Evolutionary conservation across 1,140 invertebrate species (phyloP), one percentile per base, ranked within the genome.

Genomic region (Pemphigus obesinymphae): DNA sequence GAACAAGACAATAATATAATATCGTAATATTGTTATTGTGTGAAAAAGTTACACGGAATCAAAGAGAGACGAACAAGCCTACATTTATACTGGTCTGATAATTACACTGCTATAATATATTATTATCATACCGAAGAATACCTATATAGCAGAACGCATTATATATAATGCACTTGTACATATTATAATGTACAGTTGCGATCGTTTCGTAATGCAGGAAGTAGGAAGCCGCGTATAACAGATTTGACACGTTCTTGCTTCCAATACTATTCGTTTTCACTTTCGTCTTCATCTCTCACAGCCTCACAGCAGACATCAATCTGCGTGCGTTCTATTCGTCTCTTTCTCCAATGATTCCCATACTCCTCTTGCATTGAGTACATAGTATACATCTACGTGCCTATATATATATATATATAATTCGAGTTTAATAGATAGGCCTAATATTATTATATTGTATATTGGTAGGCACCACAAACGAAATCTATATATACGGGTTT

Each of bases 121-220:
- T 4, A 4, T 4, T 40, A 40, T 10, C 61, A n/a, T 61, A 34
- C 31, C 3, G 11, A 13, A 45, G 20, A 26, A 45, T 58, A 58
- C 3, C 8, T 26, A 29, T 3, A 29, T 23, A 11, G 53, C 23
- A 26, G n/a, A 70, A 40, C n/a, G 68, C 26, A 68, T 68, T 68
- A 68, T 68, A 68, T n/a, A 37, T 53, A n/a, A n/a, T 40, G 13
- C 23, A 68, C 20, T 20, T 43, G n/a, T 70, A 43, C 66, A 43
- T n/a, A n/a, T n/a, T n/a, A n/a, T n/a, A n/a, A n/a, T 43, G n/a
- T 70, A 43, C 66, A 43, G 68, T 70, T 45, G 37, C 20, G 23
- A 45, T 17, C 13, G 73, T 80, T 78, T 78, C 76, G 76, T 80
- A 80, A 80, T 80, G 37, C 76, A 45, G 76, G 76, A 80, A 80